Base-by-base conservation (phyloP, 2,113 vertebrate species). In the Gavia stellata region DNA sequence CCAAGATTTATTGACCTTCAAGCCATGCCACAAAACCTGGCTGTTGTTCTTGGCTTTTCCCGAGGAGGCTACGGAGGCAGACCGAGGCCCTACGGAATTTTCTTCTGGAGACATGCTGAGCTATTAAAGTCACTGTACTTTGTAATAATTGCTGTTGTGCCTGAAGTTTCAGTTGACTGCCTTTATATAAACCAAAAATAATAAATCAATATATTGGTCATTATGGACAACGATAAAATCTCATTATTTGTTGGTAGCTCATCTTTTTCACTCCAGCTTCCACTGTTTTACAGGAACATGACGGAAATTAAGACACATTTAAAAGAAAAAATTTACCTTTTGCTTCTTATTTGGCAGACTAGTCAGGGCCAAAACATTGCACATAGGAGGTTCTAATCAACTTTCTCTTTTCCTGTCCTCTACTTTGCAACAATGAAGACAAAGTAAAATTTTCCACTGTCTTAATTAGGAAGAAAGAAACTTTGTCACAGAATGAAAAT, bases 21-120 rank as follows among this genome's bases (percentile, higher is more conserved):
- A 85, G 42, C 49, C 78, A 38, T 81, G 53, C 42, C 6, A 4
- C 89, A 78, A 90, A 95, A 73, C 42, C 42, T 88, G 80, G 36
- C n/a, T 92, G 84, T 88, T 95, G 74, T 85, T 86, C 84, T 94
- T 97, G 93, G 85, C 80, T 96, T 90, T 90, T 84, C 68, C 85
- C 20, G 15, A 49, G 53, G 24, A 92, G 58, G 81, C 12, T 67
- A 40, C 18, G 2, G 65, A 92, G 55, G 88, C 85, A 95, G 91
- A 95, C 10, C 13, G 20, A 94, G 63, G 38, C 31, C 86, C 40
- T 73, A 23, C 21, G 42, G 62, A 92, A 94, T 45, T 77, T 94
- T 90, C 26, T 75, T 49, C 28, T 81, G 84, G 72, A 94, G 72
- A 96, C 55, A 93, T 90, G 86, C 47, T 81, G 70, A 93, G 40